Evolutionary conservation across 1,140 invertebrate species (phyloP), one percentile per base, ranked within the genome.

Genomic region (Drosophila parvula): DNA sequence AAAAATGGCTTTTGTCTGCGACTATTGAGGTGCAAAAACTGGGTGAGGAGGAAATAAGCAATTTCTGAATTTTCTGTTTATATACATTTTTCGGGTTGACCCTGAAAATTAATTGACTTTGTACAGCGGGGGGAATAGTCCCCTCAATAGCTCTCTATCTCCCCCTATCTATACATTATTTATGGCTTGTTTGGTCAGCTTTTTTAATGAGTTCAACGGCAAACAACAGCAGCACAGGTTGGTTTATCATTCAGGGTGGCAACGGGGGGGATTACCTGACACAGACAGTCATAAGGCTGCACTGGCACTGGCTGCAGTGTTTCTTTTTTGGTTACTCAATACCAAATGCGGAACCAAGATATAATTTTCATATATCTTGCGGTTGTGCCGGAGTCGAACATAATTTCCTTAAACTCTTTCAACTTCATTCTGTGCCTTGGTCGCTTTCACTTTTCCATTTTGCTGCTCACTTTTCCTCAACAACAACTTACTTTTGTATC

Each of bases 41-140:
- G 64, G 76, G 84, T 63, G 77, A 89, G 82, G 82, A 86, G 82
- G 82, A 86, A 85, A 73, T 76, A 80, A 79, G 78, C 60, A 83
- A 88, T 85, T 83, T 82, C 22, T 22, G 22, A 22, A 22, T 22
- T 22, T 22, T 22, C 58, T 60, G 36, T 51, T 45, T n/a, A 51
- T 58, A 28, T 50, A 56, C 22, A 22, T 22, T 79, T 82, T 75
- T 74, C 50, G 53, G 59, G 32, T 44, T 78, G 61, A 83, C 79
- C 83, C 79, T 88, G 77, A 89, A 88, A 78, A 74, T 83, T 80
- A 88, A 89, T 89, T 89, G 83, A 83, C 67, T 86, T 77, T 30
- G 50, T 57, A 67, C 74, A 50, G 38, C 36, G 34, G 34, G 34
- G 56, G 30, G 44, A 65, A 63, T 68, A 67, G 74, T 76, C 74